phyloP scores from a whole-genome alignment of 2,113 vertebrate genomes.

The Anser brachyrhynchus region DNA sequence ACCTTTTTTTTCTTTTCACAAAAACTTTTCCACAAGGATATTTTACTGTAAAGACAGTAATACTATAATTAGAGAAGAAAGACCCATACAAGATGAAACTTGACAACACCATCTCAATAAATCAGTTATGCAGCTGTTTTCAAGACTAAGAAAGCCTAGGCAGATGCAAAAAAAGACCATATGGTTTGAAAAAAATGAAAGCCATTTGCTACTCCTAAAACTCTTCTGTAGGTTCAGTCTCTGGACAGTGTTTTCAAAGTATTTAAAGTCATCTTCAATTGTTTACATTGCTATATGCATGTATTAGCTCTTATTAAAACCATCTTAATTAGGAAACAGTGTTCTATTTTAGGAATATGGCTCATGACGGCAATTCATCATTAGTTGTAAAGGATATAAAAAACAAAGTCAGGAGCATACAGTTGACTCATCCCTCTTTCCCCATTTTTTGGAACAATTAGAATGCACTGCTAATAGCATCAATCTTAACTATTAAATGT shows the following conservation, averaged over 20 bases:
- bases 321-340: background rate
- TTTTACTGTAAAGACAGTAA: constrained; percentile 43
- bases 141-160: background rate
- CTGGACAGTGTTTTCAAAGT: background rate
- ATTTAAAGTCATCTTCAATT: background rate
- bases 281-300: background rate
- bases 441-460: background rate
- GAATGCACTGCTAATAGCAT: background rate
- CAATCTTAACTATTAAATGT: background rate
- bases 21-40: constrained; percentile 72
- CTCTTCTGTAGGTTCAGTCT: background rate
- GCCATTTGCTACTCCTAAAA: background rate
- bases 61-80: background rate
- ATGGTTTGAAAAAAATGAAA: background rate
- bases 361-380: background rate
- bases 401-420: background rate
- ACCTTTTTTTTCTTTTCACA: constrained; percentile 35
- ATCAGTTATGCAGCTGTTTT: background rate
- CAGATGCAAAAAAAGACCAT: background rate
- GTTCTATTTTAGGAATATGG: background rate
- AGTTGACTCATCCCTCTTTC: background rate
- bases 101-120: background rate
- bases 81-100: background rate
- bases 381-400: background rate
- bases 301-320: background rate